Conservation (phyloP, 2,113 vertebrate species). For the Mirounga angustirostris region DNA sequence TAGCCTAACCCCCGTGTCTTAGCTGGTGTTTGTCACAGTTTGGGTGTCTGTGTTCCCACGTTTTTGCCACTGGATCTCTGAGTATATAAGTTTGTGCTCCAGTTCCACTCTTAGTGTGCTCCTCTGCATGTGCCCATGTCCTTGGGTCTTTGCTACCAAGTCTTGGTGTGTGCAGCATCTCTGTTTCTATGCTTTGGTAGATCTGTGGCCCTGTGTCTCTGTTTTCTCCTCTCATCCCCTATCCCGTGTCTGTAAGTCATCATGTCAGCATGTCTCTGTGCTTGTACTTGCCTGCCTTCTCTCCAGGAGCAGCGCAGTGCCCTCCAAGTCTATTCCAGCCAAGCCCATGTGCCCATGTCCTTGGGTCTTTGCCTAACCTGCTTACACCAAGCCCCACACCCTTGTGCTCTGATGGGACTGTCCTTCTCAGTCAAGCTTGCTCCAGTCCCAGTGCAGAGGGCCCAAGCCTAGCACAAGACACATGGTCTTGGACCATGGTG, state of each 20-base stretch:
- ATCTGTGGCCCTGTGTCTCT: conserved; percentile 9
- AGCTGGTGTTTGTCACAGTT: conserved; percentile 4
- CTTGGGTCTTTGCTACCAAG: conserved; percentile 12
- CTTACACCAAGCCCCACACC: no score
- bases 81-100: neutral
- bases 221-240: neutral
- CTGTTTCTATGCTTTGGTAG: neutral
- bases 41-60: neutral
- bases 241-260: neutral
- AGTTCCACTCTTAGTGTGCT: conserved; percentile 21
- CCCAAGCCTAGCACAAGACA: no score
- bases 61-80: conserved; percentile 35
- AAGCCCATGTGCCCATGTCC: no score
- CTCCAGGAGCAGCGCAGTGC: no score
- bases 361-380: no score
- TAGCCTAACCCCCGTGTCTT: neutral
- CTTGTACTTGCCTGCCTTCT: neutral
- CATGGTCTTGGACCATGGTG: neutral
- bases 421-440: no score
- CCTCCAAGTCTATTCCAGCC: no score
- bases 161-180: neutral
- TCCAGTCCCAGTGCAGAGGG: no score
- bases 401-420: no score
- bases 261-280: neutral
- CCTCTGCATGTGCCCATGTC: neutral